Evolutionary conservation across 2,113 vertebrate genomes (phyloP), one percentile per base, ranked within the genome.

Genomic region (Psophia crepitans): DNA sequence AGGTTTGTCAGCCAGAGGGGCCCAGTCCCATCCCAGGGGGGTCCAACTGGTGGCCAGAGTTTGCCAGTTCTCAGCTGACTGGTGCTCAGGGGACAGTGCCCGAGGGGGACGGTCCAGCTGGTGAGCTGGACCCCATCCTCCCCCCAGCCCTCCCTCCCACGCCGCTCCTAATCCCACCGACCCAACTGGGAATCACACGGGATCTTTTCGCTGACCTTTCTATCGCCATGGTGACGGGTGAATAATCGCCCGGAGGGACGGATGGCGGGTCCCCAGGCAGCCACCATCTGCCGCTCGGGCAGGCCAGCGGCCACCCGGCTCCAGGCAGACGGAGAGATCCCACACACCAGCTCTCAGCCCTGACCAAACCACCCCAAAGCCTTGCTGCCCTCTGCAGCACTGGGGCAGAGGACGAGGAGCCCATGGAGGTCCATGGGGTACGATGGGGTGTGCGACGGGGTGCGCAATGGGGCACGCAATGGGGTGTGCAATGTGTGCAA

Each of bases 191-290:
- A 91, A 93, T 86, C 84, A 90, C 86, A 95, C 5, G 14, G 89
- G 95, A 96, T 97, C 96, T 95, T 95, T 97, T 89, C 0, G 63
- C 92, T 97, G 96, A 97, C 97, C 97, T 96, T 96, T 94, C 93
- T 21, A 96, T 97, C 73, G 94, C 89, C 96, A 97, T 97, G 97
- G 97, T 12, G 96, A 97, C 94, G 93, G 80, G 90, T 86, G 93
- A 97, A 97, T 96, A 96, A 97, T 96, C 80, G 1, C 94, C 95
- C 69, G 0, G 88, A 96, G 96, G 94, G 88, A 78, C 1, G 84
- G 93, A 91, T 70, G 23, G 76, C 48, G 2, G 79, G 95, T 96
- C 97, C 97, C 95, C 76, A 97, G 95, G 96, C 96, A 96, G 96
- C 76, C 93, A 93, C 97, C 97, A 96, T 96, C 97, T 96, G 96